phyloP scores from a whole-genome alignment of 2,797 vertebrate genomes.

The Gymnodraco acuticeps region DNA sequence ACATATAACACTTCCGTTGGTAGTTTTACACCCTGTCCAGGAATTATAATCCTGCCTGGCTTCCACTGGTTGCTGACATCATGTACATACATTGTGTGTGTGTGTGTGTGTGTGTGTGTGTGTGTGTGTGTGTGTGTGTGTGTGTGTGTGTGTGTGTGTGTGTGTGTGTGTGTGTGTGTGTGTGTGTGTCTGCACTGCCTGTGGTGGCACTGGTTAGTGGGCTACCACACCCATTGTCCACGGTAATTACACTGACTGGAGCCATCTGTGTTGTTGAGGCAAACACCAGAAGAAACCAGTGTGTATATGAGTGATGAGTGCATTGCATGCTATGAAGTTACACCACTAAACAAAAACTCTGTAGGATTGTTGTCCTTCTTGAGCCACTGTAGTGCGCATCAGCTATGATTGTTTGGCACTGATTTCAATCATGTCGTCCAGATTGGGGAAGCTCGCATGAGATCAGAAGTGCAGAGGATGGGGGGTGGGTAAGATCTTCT shows the following conservation, averaged over 20 bases:
- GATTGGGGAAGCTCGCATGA: slow-evolving; percentile 21
- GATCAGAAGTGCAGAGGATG: slow-evolving; percentile 27
- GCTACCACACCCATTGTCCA: slow-evolving; percentile 82
- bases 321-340: slow-evolving; percentile 37
- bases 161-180: slow-evolving; percentile 40
- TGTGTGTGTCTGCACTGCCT: slow-evolving; percentile 62
- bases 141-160: slow-evolving; percentile 28
- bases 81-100: slow-evolving; percentile 25
- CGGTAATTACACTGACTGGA: slow-evolving; percentile 78
- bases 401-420: slow-evolving; percentile 27
- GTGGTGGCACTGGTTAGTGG: slow-evolving; percentile 78
- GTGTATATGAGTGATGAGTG: slow-evolving; percentile 41
- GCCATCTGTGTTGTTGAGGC: slow-evolving; percentile 77
- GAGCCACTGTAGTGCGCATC: slow-evolving; percentile 1
- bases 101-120: slow-evolving; percentile 28
- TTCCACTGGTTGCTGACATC: slow-evolving; percentile 59
- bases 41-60: slow-evolving; percentile 67
- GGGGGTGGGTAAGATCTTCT: slow-evolving; percentile 46
- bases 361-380: slow-evolving; percentile 24
- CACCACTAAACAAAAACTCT: slow-evolving; percentile 18
- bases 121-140: slow-evolving; percentile 44
- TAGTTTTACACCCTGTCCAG: slow-evolving; percentile 71
- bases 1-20: slow-evolving; percentile 73
- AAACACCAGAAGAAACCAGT: slow-evolving; percentile 60
- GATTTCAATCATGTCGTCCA: not conserved